Conservation (phyloP, 2,888 invertebrate genomes). For the Shargacucullia verbasci region DNA sequence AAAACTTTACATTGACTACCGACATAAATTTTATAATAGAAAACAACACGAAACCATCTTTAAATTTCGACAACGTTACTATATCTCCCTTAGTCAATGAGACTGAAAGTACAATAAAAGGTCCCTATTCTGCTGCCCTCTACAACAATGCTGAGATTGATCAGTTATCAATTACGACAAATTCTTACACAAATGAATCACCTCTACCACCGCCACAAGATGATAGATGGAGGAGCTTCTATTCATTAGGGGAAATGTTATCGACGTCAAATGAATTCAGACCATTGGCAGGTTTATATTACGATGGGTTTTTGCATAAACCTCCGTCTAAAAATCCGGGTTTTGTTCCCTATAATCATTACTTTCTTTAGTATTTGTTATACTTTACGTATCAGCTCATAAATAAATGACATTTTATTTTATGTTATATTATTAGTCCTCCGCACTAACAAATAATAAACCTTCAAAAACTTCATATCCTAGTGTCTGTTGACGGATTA, state of each 20-base stretch:
- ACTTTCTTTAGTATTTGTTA: constrained; percentile 48
- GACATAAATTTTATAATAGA: constrained; percentile 36
- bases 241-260: constrained; percentile 61
- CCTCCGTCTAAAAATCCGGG: constrained; percentile 69
- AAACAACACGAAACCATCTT: constrained; percentile 28
- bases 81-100: constrained; percentile 45
- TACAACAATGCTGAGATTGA: constrained; percentile 73
- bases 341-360: constrained; percentile 67
- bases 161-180: constrained; percentile 78
- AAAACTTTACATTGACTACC: constrained; percentile 61
- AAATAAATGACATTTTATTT: neutral
- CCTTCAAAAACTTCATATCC: too few species aligned
- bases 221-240: constrained; percentile 77
- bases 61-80: constrained; percentile 30
- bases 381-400: neutral
- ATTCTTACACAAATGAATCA: constrained; percentile 71
- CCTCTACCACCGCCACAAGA: constrained; percentile 65
- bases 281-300: constrained; percentile 83
- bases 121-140: constrained; percentile 67
- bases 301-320: constrained; percentile 81
- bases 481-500: too few species aligned
- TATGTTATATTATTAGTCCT: neutral
- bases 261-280: constrained; percentile 70
- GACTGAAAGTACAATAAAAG: constrained; percentile 55
- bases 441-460: too few species aligned